These are phyloP conservation scores for Spialia ferax DNA, from an alignment of 2,888 invertebrate species.

Conservation along the genomic window DNA sequence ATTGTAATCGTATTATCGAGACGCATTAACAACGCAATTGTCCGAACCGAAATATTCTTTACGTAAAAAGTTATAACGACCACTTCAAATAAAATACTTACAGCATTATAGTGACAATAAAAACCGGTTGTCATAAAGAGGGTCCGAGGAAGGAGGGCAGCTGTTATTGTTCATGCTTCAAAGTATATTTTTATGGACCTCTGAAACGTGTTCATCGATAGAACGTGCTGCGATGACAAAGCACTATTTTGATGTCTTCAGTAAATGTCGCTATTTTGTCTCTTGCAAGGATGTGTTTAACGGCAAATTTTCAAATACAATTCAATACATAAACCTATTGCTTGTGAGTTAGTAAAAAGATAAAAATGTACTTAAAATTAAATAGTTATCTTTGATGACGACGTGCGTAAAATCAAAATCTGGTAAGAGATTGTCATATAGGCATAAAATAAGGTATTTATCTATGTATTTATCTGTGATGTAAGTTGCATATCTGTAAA, in stretches of 20 bases:
- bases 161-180: conserved; percentile 15
- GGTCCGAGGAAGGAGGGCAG: conserved; percentile 21
- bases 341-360: too few species aligned
- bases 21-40: neutral
- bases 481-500: too few species aligned
- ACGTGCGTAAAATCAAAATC: too few species aligned
- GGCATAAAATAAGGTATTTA: too few species aligned
- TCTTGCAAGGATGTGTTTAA: neutral
- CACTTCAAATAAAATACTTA: conserved; percentile 11
- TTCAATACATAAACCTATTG: too few species aligned
- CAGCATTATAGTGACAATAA: conserved; percentile 21
- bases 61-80: conserved; percentile 7
- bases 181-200: conserved; percentile 33
- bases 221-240: conserved; percentile 22
- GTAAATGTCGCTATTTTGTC: conserved; percentile 19
- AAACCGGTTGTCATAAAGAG: conserved; percentile 13
- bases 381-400: too few species aligned
- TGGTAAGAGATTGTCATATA: too few species aligned
- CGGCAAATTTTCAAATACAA: too few species aligned
- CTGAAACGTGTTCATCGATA: conserved; percentile 27
- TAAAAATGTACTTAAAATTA: too few species aligned
- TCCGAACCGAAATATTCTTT: neutral
- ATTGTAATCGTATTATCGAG: too few species aligned
- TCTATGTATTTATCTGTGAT: too few species aligned
- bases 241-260: conserved; percentile 10